A percentile compares a stretch with the other conserved stretches of the same genome.
Conservation (phyloP, 2,888 invertebrate genomes). For the Hoplodrina blanda region DNA sequence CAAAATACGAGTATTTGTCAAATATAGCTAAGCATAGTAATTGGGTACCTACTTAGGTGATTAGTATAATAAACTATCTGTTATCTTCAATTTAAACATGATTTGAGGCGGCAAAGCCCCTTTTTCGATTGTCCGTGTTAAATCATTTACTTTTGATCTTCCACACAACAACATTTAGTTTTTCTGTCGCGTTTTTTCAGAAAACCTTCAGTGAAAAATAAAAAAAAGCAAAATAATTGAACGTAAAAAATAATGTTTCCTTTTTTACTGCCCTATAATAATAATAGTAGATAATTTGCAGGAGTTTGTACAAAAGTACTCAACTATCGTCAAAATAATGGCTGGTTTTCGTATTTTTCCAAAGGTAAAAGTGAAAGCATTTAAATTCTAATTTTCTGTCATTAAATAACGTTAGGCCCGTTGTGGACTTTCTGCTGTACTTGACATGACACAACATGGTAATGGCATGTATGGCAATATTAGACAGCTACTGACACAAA, state of each 20-base stretch:
- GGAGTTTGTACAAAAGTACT: neutral
- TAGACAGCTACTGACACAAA: too few species aligned
- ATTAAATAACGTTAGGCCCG: neutral
- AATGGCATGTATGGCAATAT: too few species aligned
- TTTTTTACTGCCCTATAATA: neutral
- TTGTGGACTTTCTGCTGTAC: neutral
- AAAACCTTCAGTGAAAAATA: neutral
- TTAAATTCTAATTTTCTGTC: neutral
- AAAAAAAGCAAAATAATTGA: neutral
- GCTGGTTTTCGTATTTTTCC: neutral
- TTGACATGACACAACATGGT: neutral
- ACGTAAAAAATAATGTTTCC: neutral
- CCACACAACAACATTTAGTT: too few species aligned
- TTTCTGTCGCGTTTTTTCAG: neutral
- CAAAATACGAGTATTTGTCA: too few species aligned
- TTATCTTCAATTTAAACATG: neutral
- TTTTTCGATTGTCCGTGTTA: neutral
- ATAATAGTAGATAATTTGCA: slow-evolving; percentile 4
- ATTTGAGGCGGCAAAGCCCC: neutral
- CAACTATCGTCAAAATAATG: slow-evolving; percentile 2
- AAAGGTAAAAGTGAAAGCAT: too few species aligned
- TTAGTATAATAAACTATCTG: neutral
- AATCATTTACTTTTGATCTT: neutral
- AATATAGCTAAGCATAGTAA: too few species aligned
- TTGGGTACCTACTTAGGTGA: neutral